Evolutionary conservation across 23 tunicate species (phyloP), one percentile per base, ranked within the genome.

Genomic region (Aplidium turbinatum): DNA sequence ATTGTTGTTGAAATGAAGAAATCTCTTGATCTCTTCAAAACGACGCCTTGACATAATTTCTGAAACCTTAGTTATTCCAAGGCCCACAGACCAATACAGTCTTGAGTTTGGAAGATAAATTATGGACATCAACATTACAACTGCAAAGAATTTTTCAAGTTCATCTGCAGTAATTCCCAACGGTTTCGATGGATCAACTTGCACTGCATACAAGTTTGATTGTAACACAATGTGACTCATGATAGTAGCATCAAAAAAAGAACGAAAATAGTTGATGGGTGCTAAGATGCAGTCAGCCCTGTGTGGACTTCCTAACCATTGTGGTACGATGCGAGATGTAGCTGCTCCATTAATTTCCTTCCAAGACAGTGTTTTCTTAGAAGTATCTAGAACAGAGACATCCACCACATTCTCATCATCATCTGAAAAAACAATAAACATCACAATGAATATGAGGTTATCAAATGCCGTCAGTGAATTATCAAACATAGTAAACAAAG

Each of bases 121-220:
- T 4, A 60, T 60, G 7, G 68, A 27, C 68, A 60, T 60, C 9
- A 60, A 20, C 35, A 28, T 6, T 6, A 60, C 36, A 13, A 60
- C 68, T 27, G 68, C 35, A 4, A 65, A 21, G 7, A 35, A 65
- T 65, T 65, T 22, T 13, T 65, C 72, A 9, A 65, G 28, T 28
- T 36, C 72, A 35, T 65, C 24, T 13, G 3, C 4, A 9, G 48
- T 35, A 2, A 65, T 24, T 7, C 38, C 31, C 3, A 65, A 29
- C 3, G 50, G 50, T 11, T 36, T 16, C 3, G 48, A 7, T 35
- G 50, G 50, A 21, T 65, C 27, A 2, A 35, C 24, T 65, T 65
- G 72, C 36, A 50, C 72, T 16, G 72, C 21, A 36, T 38, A 38
- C 25, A 65, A 36, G 27, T 65, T 65, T 60, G 68, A 60, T 30